These are phyloP conservation scores for Stenotaenia linearis DNA, from an alignment of 2,888 invertebrate species.

Conservation along the genomic window DNA sequence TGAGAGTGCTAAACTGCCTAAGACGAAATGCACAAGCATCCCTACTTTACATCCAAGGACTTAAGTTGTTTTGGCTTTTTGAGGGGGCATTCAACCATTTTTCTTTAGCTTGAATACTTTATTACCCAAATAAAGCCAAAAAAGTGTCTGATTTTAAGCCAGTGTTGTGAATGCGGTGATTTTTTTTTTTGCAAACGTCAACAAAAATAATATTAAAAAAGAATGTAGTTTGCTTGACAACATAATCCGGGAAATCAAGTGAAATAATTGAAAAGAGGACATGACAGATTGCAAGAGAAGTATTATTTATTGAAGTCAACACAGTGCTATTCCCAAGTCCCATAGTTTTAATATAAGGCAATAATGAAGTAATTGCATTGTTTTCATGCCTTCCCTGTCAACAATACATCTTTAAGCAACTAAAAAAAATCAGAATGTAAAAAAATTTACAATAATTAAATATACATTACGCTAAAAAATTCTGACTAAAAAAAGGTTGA, in stretches of 20 bases:
- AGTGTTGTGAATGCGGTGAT: not conserved
- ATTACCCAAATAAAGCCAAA: not conserved
- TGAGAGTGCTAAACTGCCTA: conserved; percentile 14
- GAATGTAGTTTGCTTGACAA: not conserved
- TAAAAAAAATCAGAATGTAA: no score
- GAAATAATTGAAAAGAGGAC: not conserved
- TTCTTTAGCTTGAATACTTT: not conserved
- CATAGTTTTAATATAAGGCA: no score
- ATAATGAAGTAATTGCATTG: no score
- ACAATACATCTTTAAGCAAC: no score
- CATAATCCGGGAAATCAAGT: not conserved
- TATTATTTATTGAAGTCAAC: no score
- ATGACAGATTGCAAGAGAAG: not conserved
- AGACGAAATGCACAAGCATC: conserved; percentile 2
- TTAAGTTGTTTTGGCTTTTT: conserved; percentile 10
- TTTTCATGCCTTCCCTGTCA: no score
- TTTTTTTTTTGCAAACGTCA: not conserved
- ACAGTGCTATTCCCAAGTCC: no score
- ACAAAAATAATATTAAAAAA: not conserved
- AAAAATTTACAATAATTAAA: no score
- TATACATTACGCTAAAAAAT: no score
- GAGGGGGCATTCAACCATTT: not conserved
- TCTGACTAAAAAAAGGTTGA: no score
- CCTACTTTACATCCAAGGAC: not conserved
- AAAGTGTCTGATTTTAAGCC: not conserved